These are phyloP conservation scores for Lophius piscatorius DNA, from an alignment of 2,113 vertebrate species.

Conservation along the genomic window DNA sequence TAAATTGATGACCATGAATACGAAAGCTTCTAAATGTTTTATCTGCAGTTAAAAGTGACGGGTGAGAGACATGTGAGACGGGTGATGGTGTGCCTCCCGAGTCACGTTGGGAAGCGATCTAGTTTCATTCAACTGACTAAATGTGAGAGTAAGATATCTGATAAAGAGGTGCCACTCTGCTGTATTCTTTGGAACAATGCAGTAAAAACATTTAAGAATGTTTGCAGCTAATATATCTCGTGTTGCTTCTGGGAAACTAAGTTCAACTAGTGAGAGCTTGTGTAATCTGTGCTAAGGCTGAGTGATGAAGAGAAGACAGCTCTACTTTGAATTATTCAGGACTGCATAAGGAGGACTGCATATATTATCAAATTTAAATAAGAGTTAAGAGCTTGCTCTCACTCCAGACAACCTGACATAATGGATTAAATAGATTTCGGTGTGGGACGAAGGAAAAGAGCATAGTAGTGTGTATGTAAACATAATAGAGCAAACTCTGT, in stretches of 20 bases:
- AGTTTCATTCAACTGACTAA: background rate
- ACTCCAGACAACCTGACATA: background rate
- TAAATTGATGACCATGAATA: conserved; percentile 36
- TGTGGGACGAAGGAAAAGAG: background rate
- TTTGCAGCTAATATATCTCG: background rate
- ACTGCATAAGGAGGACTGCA: background rate
- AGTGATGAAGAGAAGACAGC: conserved; percentile 21
- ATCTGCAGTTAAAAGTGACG: conserved; percentile 31
- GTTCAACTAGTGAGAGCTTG: conserved; percentile 5
- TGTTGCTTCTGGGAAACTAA: background rate
- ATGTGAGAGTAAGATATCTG: background rate
- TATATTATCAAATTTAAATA: conserved; percentile 14
- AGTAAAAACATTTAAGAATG: too few relatives aligned
- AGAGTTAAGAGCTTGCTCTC: background rate
- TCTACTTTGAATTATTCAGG: conserved; percentile 47
- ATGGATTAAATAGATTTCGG: background rate
- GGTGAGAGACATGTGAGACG: conserved; percentile 26
- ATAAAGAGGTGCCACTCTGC: background rate
- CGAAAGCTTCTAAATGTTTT: conserved; percentile 44
- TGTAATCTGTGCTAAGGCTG: conserved; percentile 13
- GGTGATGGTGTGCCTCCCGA: conserved; percentile 18
- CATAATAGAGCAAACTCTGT: background rate
- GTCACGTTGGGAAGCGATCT: conserved; percentile 17
- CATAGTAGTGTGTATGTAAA: background rate
- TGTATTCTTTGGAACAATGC: background rate